Base-by-base conservation (phyloP, 1,140 invertebrate species). In the Hestina assimilis region DNA sequence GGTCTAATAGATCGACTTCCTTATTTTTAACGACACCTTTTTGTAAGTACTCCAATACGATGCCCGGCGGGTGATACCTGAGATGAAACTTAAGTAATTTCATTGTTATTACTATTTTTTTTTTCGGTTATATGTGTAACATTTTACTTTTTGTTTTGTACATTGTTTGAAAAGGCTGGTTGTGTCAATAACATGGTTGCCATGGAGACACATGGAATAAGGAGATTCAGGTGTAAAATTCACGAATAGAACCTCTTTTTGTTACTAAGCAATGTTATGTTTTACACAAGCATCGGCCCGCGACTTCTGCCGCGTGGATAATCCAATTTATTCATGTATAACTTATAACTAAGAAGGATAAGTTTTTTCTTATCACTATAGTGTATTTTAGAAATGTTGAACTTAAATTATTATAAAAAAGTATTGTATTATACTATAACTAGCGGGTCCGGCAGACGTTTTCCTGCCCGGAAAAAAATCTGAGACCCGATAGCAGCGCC, bases 51-150 rank as follows among this genome's bases (percentile, higher is more conserved):
- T 92, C 91, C 60, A 92, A 69, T 24, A 90, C 89, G 17, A 92
- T 83, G 12, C 93, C 93, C 66, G 93, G 93, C 11, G 93, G 93
- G 71, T 92, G 92, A 69, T 94, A 94, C 55, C 93, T 87, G 5
- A 94, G 73, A 69, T 92, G 90, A 67, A 94, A 91, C 82, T 92
- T 93, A 23, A 90, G 79, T 28, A 93, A 76, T 75, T 90, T 92
- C 93, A 93, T 93, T 48, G 3, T 59, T 52, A 41, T 52, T 65
- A n/a, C 35, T 43, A 41, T 20, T n/a, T 19, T 11, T 52, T 2
- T 38, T 19, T 29, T 24, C 19, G n/a, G 1, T 5, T 23, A 48
- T 50, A 42, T 38, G 28, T 9, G 2, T 24, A 57, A 4, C 12
- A 26, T 29, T 58, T 57, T 50, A 24, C 29, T 47, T 57, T 55